phyloP scores from a whole-genome alignment of 2,888 invertebrate species.

The Drosophila phalerata region DNA sequence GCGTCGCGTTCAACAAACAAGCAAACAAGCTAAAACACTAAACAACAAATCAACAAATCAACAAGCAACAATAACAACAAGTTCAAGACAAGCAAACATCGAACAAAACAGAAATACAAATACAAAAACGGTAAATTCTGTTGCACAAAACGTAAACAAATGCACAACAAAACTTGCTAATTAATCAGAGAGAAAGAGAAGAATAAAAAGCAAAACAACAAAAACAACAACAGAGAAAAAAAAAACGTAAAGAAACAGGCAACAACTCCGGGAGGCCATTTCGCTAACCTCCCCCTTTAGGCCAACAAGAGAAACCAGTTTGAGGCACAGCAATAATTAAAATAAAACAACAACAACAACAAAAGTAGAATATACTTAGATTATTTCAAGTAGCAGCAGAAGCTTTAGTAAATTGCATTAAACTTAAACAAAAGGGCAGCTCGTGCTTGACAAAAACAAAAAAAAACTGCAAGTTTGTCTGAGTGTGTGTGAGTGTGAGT shows the following conservation, averaged over 20 bases:
- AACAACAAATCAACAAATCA: conserved; percentile 12
- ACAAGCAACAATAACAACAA: conserved; percentile 20
- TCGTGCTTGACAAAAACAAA: conserved; percentile 68
- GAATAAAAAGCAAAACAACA: not conserved
- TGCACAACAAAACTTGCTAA: conserved; percentile 46
- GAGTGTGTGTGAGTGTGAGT: conserved; percentile 32
- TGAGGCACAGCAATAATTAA: conserved; percentile 19
- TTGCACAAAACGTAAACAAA: conserved; percentile 31
- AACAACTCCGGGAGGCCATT: conserved; percentile 17
- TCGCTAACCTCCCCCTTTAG: conserved; percentile 10
- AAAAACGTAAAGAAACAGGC: no score
- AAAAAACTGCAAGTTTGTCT: conserved; percentile 48
- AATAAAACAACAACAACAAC: conserved; percentile 12
- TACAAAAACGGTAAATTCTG: conserved; percentile 49
- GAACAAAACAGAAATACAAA: conserved; percentile 36
- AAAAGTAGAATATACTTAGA: conserved; percentile 9
- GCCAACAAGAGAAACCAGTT: conserved; percentile 27
- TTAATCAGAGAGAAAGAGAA: conserved; percentile 53
- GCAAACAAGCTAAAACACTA: conserved; percentile 23
- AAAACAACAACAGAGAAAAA: not conserved
- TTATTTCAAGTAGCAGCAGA: conserved; percentile 13
- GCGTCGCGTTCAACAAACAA: conserved; percentile 56
- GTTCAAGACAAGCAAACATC: conserved; percentile 41
- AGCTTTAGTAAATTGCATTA: conserved; percentile 26
- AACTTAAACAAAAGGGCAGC: conserved; percentile 68